Evolutionary conservation across 2,113 vertebrate species (phyloP).

Genomic region (Arothron firmamentum): DNA sequence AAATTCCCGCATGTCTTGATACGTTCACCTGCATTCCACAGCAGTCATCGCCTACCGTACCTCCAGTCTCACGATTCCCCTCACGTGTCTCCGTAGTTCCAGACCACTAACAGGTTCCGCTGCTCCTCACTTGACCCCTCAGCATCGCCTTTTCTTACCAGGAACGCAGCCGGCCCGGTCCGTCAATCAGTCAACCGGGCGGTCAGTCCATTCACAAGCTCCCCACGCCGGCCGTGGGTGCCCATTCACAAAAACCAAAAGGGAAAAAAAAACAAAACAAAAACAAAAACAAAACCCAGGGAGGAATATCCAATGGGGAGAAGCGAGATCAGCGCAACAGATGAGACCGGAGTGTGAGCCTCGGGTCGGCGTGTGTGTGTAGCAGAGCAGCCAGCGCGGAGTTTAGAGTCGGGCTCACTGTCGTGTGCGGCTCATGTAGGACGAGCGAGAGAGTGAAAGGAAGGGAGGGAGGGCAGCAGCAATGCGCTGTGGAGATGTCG

Average conservation of each 20-base stretch:
- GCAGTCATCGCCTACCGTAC: conserved; percentile 61
- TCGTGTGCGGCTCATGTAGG: conserved; percentile 66
- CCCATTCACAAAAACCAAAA: conserved; percentile 72
- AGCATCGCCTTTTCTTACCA: conserved; percentile 61
- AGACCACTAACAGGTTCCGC: conserved; percentile 58
- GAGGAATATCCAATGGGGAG: conserved; percentile 61
- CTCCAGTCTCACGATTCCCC: conserved; percentile 53
- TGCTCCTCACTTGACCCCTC: conserved; percentile 68
- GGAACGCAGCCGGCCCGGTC: conserved; percentile 44
- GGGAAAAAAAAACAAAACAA: conserved; percentile 50
- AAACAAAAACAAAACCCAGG: conserved; percentile 25
- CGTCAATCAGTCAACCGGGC: conserved; percentile 49
- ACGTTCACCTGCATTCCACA: conserved; percentile 52
- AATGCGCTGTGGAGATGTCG: conserved; percentile 79
- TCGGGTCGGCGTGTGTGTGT: conserved; percentile 53
- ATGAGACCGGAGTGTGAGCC: conserved; percentile 51
- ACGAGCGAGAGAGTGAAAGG: conserved; percentile 68
- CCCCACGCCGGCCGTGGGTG: conserved; percentile 46
- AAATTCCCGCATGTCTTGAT: conserved; percentile 61
- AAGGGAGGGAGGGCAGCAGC: conserved; percentile 74
- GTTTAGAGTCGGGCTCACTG: conserved; percentile 62
- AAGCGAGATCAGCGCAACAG: conserved; percentile 31
- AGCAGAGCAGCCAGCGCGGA: conserved; percentile 59
- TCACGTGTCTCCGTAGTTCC: conserved; percentile 65
- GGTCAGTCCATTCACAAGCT: conserved; percentile 68